phyloP scores from a whole-genome alignment of 2,113 vertebrate genomes.

The Chionodraco myersi region DNA sequence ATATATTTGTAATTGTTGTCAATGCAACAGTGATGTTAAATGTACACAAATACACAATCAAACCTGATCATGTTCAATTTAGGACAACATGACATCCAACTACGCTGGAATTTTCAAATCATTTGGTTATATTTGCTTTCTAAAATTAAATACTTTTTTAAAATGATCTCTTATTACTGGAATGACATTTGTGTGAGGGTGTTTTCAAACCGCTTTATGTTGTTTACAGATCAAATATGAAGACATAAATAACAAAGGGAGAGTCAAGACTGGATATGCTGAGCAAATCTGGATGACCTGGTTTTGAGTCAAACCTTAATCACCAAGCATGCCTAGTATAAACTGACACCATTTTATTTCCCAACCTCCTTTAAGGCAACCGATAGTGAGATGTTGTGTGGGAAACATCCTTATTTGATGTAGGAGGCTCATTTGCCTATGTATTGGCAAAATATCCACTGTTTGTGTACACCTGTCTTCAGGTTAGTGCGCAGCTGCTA shows the following conservation, averaged over 20 bases:
- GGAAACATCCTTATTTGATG: constrained; percentile 48
- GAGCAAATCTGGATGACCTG: not conserved
- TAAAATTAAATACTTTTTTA: not conserved
- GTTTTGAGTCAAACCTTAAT: not conserved
- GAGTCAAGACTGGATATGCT: not conserved
- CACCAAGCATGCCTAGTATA: not conserved
- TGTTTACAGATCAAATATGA: not conserved
- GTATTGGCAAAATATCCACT: constrained; percentile 71
- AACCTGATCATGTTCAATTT: not conserved
- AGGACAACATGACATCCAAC: too few relatives aligned
- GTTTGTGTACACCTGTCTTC: constrained; percentile 73
- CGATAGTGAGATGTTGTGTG: not conserved
- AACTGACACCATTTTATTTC: not conserved
- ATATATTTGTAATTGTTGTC: not conserved
- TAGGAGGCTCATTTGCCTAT: constrained; percentile 71
- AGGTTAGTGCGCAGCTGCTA: constrained; percentile 62
- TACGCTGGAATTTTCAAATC: too few relatives aligned
- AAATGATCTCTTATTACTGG: not conserved
- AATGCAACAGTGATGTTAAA: not conserved
- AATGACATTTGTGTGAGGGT: not conserved
- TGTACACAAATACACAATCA: not conserved
- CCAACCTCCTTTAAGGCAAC: not conserved
- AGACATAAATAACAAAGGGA: not conserved
- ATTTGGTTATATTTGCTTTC: not conserved
- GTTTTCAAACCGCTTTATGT: not conserved